A percentile compares a stretch with the other conserved stretches of the same genome.
Evolutionary conservation across 2,113 vertebrate genomes (phyloP).

Genomic region (Calyptomena viridis): DNA sequence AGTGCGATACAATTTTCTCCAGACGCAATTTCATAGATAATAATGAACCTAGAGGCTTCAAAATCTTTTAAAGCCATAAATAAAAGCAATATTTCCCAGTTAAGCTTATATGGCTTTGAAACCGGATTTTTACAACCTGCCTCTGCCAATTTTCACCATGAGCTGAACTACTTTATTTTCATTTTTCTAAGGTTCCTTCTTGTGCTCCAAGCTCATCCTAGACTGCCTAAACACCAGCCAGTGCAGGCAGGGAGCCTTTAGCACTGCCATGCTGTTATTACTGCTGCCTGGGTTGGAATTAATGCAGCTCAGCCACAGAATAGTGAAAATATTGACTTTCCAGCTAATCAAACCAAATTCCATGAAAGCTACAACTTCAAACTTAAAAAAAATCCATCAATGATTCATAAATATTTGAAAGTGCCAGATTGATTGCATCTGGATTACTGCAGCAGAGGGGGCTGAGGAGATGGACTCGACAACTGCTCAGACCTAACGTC

Average conservation of each 20-base stretch:
- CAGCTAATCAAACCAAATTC: conserved; percentile 71
- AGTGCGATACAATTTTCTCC: too few species aligned
- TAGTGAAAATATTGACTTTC: conserved; percentile 73
- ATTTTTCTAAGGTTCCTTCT: neutral
- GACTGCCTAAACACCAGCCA: neutral
- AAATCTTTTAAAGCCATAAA: too few species aligned
- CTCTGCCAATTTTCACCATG: neutral
- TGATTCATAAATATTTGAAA: conserved; percentile 77
- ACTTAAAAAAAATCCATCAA: conserved; percentile 63
- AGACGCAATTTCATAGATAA: too few species aligned
- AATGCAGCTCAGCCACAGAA: neutral
- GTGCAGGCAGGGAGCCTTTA: neutral
- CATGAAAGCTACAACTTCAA: conserved; percentile 69
- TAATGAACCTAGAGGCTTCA: too few species aligned
- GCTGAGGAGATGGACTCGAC: neutral
- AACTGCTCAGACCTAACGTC: neutral
- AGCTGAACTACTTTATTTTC: neutral
- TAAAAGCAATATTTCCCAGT: too few species aligned
- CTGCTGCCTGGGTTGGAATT: neutral
- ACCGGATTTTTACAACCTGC: neutral
- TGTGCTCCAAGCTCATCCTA: neutral
- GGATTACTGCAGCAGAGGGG: neutral
- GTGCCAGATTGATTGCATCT: conserved; percentile 30
- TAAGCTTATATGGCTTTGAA: too few species aligned
- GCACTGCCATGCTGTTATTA: neutral